phyloP scores from a whole-genome alignment of 2,888 invertebrate genomes.

The Seira sanloemensis region DNA sequence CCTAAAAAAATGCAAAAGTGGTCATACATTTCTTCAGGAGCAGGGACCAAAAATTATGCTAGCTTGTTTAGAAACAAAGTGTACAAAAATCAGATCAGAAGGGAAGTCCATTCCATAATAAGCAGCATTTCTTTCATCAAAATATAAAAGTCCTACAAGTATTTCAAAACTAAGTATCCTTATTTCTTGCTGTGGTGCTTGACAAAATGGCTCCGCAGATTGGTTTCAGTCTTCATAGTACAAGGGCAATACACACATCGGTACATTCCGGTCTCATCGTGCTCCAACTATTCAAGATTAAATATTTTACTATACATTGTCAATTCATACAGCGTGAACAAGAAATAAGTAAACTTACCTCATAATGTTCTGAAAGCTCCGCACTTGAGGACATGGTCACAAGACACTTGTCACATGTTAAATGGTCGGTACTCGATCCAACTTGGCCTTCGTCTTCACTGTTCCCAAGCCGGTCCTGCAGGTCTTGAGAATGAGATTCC shows the following conservation, averaged over 20 bases:
- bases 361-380: constrained; percentile 15
- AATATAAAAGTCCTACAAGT: no score
- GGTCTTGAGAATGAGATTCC: constrained; percentile 36
- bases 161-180: background rate
- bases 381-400: background rate
- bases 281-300: constrained; percentile 11
- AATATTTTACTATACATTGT: background rate
- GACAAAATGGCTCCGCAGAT: constrained; percentile 22
- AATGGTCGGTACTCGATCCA: no score
- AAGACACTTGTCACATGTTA: background rate
- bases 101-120: no score
- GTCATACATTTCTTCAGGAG: no score
- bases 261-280: constrained; percentile 14
- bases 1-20: no score
- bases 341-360: background rate
- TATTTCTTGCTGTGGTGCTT: constrained; percentile 24
- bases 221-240: constrained; percentile 35
- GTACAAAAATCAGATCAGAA: no score
- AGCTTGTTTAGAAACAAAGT: no score
- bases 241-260: constrained; percentile 32
- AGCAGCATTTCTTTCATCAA: no score
- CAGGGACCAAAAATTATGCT: no score
- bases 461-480: no score
- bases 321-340: background rate
- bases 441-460: background rate